Conservation (phyloP, 1,140 invertebrate species). For the Ridgeia piscesae region DNA sequence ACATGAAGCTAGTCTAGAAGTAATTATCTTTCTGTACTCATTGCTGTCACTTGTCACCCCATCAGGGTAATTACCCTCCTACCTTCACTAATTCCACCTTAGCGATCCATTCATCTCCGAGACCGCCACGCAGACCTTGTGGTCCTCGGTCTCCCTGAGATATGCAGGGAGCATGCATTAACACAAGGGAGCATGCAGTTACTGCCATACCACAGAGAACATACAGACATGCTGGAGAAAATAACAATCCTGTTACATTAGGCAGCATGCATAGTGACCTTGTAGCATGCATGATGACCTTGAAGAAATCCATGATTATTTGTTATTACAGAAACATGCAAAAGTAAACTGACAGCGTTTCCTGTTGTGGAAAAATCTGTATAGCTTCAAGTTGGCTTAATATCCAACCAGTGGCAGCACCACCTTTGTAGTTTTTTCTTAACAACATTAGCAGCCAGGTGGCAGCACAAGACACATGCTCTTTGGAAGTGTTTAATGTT, state of each 20-base stretch:
- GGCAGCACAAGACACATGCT: not conserved
- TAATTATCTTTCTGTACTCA: not conserved
- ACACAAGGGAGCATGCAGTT: not conserved
- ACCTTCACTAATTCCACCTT: conserved; percentile 21
- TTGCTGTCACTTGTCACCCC: not conserved
- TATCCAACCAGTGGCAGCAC: too few species aligned
- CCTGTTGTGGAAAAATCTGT: not conserved
- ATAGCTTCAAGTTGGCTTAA: not conserved
- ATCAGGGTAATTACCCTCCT: not conserved
- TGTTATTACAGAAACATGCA: not conserved
- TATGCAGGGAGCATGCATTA: not conserved
- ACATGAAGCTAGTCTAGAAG: not conserved
- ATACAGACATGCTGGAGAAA: not conserved
- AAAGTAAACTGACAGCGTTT: not conserved
- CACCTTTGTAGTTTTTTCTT: too few species aligned
- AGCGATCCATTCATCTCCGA: conserved; percentile 24
- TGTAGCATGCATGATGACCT: not conserved
- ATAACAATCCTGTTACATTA: not conserved
- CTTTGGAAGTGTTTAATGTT: not conserved
- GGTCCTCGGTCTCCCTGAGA: conserved; percentile 26
- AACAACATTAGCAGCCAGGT: not conserved
- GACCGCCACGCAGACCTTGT: conserved; percentile 20
- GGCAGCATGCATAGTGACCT: not conserved
- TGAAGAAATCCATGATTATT: not conserved
- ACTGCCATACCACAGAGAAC: not conserved